Evolutionary conservation across 2,113 vertebrate species (phyloP).

Genomic region (Aphelocoma coerulescens): DNA sequence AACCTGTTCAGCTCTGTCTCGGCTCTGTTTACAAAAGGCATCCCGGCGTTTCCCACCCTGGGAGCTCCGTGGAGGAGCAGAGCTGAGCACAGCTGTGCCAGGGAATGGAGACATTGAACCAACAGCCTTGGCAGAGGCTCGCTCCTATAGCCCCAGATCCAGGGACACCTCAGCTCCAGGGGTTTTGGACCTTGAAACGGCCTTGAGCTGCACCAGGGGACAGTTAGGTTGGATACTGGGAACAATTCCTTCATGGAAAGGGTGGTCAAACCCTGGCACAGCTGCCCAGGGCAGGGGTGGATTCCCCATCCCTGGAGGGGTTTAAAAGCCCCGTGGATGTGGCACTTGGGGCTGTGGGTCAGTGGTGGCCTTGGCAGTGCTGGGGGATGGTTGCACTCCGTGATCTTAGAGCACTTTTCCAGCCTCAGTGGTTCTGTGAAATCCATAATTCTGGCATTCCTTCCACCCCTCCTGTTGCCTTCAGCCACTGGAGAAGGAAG

Average conservation of each 20-base stretch:
- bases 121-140: neutral
- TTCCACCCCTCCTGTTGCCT: neutral
- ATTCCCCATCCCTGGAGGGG: neutral
- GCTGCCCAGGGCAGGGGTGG: neutral
- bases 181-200: rapidly evolving
- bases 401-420: neutral
- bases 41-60: rapidly evolving
- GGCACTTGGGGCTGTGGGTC: neutral
- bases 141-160: neutral
- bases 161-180: neutral
- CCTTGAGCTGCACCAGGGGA: neutral
- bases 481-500: neutral
- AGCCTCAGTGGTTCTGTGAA: neutral
- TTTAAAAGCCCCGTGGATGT: neutral
- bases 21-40: neutral
- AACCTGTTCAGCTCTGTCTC: neutral
- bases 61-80: neutral
- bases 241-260: neutral
- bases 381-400: neutral
- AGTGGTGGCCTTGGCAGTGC: neutral
- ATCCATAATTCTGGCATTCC: neutral
- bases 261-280: neutral
- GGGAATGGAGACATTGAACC: neutral
- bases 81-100: rapidly evolving
- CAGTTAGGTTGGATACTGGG: neutral